Base-by-base conservation (phyloP, 1,140 invertebrate species). In the Leptinotarsa defecta region DNA sequence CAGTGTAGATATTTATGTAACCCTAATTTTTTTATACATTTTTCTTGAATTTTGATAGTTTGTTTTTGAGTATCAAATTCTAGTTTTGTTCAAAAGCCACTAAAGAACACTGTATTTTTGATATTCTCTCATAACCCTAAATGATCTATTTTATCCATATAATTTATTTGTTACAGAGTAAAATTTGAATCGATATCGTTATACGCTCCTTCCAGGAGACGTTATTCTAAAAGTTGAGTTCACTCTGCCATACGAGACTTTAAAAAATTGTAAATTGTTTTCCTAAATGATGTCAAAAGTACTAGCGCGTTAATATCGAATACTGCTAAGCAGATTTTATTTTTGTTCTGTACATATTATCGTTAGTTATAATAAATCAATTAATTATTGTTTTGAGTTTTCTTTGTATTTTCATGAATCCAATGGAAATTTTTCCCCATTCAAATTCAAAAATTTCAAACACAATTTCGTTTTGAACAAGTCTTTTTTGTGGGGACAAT, bases 291-390 rank as follows among this genome's bases (percentile, higher is more conserved):
- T 74, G 74, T 78, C 73, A 77, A 70, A 73, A 74, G 76, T 71
- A 76, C 65, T 76, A 75, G 74, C 77, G 70, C 76, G 72, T 71
- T 73, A 76, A 72, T 74, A 74, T 75, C 71, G 72, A 78, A 71
- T 78, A 79, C 82, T 83, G 81, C 81, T 82, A 83, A 82, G 81
- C 81, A 83, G 81, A 79, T 83, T 81, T 81, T 83, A 80, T 82
- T 82, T 83, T 83, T 83, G 81, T 82, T 81, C 77, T 83, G 81
- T 83, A 83, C 79, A 83, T 82, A 83, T 80, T 78, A 73, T 69
- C 77, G 79, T 80, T 82, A 82, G 79, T 79, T 81, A 79, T 81
- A 82, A 83, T 79, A 79, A 79, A 79, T 79, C 74, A 71, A 71
- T 62, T 71, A 71, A 71, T 71, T 71, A 71, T 71, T 71, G 22